Conservation (phyloP, 2,888 invertebrate species). For the Aproaerema taeniolella region DNA sequence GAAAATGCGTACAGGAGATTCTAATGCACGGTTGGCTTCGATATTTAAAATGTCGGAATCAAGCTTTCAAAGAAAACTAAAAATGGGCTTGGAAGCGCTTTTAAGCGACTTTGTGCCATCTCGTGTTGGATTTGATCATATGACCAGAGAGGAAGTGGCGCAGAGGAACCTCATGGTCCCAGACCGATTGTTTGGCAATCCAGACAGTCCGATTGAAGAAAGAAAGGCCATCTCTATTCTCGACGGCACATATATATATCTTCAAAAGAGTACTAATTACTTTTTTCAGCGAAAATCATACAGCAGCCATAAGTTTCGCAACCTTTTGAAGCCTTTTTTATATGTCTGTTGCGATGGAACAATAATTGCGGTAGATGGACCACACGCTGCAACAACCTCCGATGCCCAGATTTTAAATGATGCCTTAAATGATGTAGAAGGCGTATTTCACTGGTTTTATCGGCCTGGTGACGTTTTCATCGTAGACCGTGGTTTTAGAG, state of each 20-base stretch:
- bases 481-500: too few relatives aligned
- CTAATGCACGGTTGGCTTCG: not conserved
- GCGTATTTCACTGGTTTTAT: not conserved
- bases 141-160: not conserved
- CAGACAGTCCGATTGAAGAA: not conserved
- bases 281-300: slow-evolving; percentile 16
- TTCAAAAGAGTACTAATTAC: slow-evolving; percentile 19
- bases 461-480: not conserved
- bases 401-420: slow-evolving; percentile 6
- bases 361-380: slow-evolving; percentile 6
- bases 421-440: not conserved
- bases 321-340: slow-evolving; percentile 9
- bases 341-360: slow-evolving; percentile 7
- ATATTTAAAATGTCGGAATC: not conserved
- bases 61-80: not conserved
- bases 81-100: not conserved
- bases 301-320: slow-evolving; percentile 11
- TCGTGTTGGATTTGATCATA: not conserved
- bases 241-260: slow-evolving; percentile 18
- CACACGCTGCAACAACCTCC: slow-evolving; percentile 6
- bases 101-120: not conserved
- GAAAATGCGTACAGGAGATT: not conserved
- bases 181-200: not conserved
- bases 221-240: slow-evolving; percentile 3
- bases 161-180: not conserved